Evolutionary conservation across 1,140 invertebrate species (phyloP), one percentile per base, ranked within the genome.

Genomic region (Caenorhabditis brenneri): DNA sequence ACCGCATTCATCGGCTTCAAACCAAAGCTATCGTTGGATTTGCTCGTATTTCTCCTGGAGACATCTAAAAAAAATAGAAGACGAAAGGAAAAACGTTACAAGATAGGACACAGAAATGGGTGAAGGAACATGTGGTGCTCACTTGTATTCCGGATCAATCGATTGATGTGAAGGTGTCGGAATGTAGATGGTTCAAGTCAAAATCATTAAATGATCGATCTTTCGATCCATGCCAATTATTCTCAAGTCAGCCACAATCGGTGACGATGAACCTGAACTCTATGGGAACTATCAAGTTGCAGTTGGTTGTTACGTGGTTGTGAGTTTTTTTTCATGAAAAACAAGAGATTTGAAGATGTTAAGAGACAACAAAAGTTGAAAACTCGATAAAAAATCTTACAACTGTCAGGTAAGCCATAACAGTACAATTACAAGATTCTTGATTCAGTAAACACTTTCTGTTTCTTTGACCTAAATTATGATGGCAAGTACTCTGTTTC

Each of bases 61-160:
- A 94, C 89, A 91, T 93, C 22, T 94, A 93, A 90, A 93, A 94
- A 89, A 94, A 94, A 88, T 94, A 93, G 93, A 93, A 93, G 87
- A 92, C 91, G 16, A 80, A 69, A 33, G 93, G 93, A 0, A 90
- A 92, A 81, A 92, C 94, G 10, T 91, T 92, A 39, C 92, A 93
- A 86, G 92, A 93, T 86, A 91, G 91, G 46, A 91, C 90, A 55
- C 93, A 94, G 88, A 91, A 89, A 36, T 93, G 93, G 93, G 93
- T 94, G 81, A 91, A 91, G 58, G 91, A 91, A 16, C 89, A 91
- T 31, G 89, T 91, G 42, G 91, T 91, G 27, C 92, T 94, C 84
- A 93, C 92, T 85, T 92, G 92, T 27, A 87, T 93, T 1, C 90
- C 93, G 24, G 92, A 93, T 31, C 92, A 93, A 86, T 91, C 92